Base-by-base conservation (phyloP, 2,797 vertebrate genomes). In the Carduelis carduelis region DNA sequence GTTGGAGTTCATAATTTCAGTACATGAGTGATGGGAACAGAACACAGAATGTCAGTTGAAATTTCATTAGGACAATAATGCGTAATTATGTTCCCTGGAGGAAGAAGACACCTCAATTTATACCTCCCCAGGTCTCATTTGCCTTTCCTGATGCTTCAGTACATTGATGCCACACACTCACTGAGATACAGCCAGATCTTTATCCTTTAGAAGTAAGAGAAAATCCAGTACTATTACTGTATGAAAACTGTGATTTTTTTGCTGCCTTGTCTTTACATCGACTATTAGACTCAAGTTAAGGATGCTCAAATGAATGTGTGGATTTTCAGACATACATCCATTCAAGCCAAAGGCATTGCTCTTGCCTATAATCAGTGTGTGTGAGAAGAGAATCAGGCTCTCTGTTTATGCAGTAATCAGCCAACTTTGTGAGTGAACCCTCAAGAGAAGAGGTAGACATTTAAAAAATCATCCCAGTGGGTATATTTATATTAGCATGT, bases 1-100 rank as follows among this genome's bases (percentile, higher is more conserved):
- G 63, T 72, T 64, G 27, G 43, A 64, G 34, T 83, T 91, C 24
- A 34, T 87, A 1, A 64, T 92, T 91, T 94, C 65, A 85, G 71
- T 60, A 43, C 46, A 5, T 56, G 75, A 85, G 52, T n/a, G 60
- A 87, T 80, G 71, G 64, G 32, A 80, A 68, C 46, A 77, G 57
- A 75, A 46, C 27, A 43, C 24, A 66, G 49, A 53, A 93, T 87
- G 79, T 75, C 16, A n/a, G 65, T 0, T 46, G 53, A 91, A 93
- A 92, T 89, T 83, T 85, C 16, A 43, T 95, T 89, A 89, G 87
- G 64, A 28, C 57, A 41, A n/a, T 83, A 86, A 77, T 83, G n/a
- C 0, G 9, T 71, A 49, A 71, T 94, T 87, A 86, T 55, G 47
- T 83, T 28, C 49, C 61, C 41, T 49, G 66, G 82, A 94, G n/a